These are phyloP conservation scores for Melinopterus prodromus DNA, from an alignment of 2,888 invertebrate species.

Conservation along the genomic window DNA sequence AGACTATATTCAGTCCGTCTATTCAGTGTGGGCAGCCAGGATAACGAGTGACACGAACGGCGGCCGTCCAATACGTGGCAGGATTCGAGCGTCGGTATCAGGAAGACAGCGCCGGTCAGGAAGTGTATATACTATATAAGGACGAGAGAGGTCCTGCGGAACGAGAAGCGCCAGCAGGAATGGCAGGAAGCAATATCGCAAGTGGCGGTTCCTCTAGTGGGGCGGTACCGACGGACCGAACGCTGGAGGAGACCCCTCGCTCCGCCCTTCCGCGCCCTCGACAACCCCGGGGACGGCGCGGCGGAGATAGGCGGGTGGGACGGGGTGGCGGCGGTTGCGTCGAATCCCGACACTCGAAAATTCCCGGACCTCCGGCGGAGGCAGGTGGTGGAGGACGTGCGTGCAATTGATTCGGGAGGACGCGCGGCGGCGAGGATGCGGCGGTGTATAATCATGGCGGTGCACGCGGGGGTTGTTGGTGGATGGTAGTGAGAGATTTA, in stretches of 20 bases:
- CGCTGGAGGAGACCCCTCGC: constrained; percentile 41
- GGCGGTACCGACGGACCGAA: constrained; percentile 51
- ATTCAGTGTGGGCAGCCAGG: background rate
- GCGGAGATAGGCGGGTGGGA: constrained; percentile 37
- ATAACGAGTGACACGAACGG: constrained; percentile 20
- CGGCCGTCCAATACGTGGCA: constrained; percentile 33
- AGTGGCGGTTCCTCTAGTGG: constrained; percentile 60
- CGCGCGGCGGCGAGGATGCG: constrained; percentile 33
- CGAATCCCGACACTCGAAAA: constrained; percentile 22
- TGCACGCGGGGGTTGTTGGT: background rate
- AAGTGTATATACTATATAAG: constrained; percentile 56
- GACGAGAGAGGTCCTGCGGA: constrained; percentile 58
- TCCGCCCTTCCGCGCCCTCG: constrained; percentile 42
- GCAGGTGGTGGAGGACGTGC: constrained; percentile 24
- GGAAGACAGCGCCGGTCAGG: constrained; percentile 57
- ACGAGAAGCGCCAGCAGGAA: constrained; percentile 59
- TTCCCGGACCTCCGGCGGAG: constrained; percentile 25
- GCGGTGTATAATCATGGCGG: constrained; percentile 17
- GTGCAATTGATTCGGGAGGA: constrained; percentile 25
- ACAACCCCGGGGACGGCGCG: constrained; percentile 48
- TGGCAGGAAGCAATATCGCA: constrained; percentile 63
- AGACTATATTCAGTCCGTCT: background rate
- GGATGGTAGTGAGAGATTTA: background rate
- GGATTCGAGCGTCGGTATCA: constrained; percentile 47
- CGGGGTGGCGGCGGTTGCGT: constrained; percentile 11